Evolutionary conservation across 2,113 vertebrate species (phyloP).

Genomic region (Oncorhynchus nerka): DNA sequence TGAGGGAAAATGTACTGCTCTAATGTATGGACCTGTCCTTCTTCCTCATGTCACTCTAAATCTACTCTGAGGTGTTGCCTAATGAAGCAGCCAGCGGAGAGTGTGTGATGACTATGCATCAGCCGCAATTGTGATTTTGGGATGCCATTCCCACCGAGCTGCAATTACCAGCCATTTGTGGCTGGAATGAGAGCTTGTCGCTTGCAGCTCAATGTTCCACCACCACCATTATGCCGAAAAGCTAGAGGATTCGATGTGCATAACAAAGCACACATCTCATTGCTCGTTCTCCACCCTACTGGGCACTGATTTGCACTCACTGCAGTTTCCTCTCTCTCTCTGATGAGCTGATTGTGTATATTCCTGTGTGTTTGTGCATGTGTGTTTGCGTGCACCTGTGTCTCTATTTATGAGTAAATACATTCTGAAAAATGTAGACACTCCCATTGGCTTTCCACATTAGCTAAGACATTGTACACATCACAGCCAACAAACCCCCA

Average conservation of each 20-base stretch:
- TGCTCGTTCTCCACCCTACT: slow-evolving; percentile 9
- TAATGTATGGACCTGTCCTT: too few relatives aligned
- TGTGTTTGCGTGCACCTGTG: neutral
- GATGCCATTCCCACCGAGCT: slow-evolving; percentile 14
- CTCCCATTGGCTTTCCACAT: slow-evolving; percentile 34
- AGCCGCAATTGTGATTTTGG: slow-evolving; percentile 22
- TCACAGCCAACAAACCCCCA: neutral
- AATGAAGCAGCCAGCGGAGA: too few relatives aligned
- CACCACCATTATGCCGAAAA: neutral
- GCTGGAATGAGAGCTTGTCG: slow-evolving; percentile 6
- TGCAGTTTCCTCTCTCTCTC: neutral
- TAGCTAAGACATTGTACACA: slow-evolving; percentile 9
- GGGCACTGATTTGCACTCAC: slow-evolving; percentile 17
- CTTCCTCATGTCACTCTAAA: too few relatives aligned
- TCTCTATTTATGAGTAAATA: neutral
- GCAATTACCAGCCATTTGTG: slow-evolving; percentile 41
- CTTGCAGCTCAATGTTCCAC: slow-evolving; percentile 15
- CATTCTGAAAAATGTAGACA: neutral
- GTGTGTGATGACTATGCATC: too few relatives aligned
- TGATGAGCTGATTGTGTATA: slow-evolving; percentile 8
- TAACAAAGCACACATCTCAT: slow-evolving; percentile 8
- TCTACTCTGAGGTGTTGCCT: slow-evolving; percentile 1
- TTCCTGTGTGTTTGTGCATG: neutral
- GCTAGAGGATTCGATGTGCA: slow-evolving; percentile 19
- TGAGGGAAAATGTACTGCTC: too few relatives aligned